These are phyloP conservation scores for Diabrotica undecimpunctata DNA, from an alignment of 1,140 invertebrate genomes.

Conservation along the genomic window DNA sequence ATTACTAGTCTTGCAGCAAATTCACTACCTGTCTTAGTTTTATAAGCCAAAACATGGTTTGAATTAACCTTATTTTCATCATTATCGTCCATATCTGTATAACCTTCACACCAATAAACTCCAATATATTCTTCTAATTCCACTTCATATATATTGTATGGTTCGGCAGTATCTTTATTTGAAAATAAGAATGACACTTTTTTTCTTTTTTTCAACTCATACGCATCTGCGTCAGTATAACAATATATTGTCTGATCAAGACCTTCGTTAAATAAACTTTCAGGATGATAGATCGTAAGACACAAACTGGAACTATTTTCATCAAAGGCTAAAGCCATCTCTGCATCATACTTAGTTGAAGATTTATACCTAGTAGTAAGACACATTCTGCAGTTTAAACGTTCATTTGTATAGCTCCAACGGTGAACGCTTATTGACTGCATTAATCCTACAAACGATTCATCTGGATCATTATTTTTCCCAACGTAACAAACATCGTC, in stretches of 20 bases:
- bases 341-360: not conserved
- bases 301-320: slow-evolving; percentile 21
- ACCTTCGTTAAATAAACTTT: slow-evolving; percentile 23
- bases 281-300: slow-evolving; percentile 33
- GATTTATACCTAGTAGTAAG: not conserved
- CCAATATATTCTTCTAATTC: slow-evolving; percentile 42
- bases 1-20: slow-evolving; percentile 41
- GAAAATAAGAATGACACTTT: slow-evolving; percentile 25
- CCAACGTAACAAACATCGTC: slow-evolving; percentile 22
- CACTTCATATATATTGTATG: slow-evolving; percentile 40
- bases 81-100: slow-evolving; percentile 40
- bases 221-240: slow-evolving; percentile 30
- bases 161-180: slow-evolving; percentile 21
- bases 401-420: slow-evolving; percentile 11
- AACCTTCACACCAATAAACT: slow-evolving; percentile 50
- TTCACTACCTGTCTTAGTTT: slow-evolving; percentile 36
- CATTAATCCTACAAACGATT: not conserved
- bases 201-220: slow-evolving; percentile 25
- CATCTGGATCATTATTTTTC: not conserved
- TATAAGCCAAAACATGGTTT: slow-evolving; percentile 37
- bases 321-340: slow-evolving; percentile 31
- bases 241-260: slow-evolving; percentile 25
- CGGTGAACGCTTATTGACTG: not conserved
- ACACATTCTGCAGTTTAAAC: not conserved
- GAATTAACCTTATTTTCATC: slow-evolving; percentile 27